Evolutionary conservation across 2,113 vertebrate genomes (phyloP), one percentile per base, ranked within the genome.

Genomic region (Vimba vimba): DNA sequence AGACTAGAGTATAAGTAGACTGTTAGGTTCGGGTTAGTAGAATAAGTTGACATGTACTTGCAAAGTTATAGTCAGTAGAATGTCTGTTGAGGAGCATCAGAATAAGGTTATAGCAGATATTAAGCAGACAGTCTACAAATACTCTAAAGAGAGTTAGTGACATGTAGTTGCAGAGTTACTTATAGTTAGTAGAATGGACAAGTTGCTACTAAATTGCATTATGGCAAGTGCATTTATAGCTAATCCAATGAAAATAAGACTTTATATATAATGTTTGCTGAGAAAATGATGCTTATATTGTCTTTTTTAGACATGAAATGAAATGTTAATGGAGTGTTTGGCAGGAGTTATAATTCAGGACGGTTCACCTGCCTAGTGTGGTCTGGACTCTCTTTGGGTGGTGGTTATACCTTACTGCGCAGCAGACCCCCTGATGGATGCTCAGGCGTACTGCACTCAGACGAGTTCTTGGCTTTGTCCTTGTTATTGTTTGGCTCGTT

Each of bases 401-500:
- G 27, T 39, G 52, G 19, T 94, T 88, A 95, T 91, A 98, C 97
- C 91, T 98, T 98, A 94, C 97, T 98, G 76, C 97, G 94, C 90
- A 99, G 95, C 87, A 99, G 95, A 5, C 97, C 97, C 79, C 96
- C 97, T 0, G 96, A 94, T 90, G 97, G 97, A 88, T 98, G 97
- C 92, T 99, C 97, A 0, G 97, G 97, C 1, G 97, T 99, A 92
- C 97, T 99, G 94, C 95, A 98, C 94, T 99, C 97, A 0, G 97
- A 98, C 1, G 97, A 94, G 87, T 94, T 98, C 95, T 99, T 99
- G 94, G 94, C 95, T 96, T 99, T 99, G 92, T 99, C 97, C 95
- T 98, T 99, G 94, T 97, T 99, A 93, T 98, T 99, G 88, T 97
- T 99, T 45, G 97, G 97, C 87, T 99, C 97, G 0, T 99, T 99